Evolutionary conservation across 1,140 invertebrate species (phyloP).

Genomic region (Lepidostoma basale): DNA sequence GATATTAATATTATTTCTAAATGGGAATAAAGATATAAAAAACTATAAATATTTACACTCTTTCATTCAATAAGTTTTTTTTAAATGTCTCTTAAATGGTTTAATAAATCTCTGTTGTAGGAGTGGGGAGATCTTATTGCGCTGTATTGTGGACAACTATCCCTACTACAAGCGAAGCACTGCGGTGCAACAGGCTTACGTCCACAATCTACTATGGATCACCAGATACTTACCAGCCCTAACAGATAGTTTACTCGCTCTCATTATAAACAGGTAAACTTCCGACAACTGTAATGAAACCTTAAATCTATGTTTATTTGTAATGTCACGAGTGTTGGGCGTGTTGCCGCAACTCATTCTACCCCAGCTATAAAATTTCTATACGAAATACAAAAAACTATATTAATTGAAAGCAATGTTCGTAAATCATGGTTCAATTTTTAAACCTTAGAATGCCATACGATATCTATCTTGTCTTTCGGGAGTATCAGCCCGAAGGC

Average conservation of each 20-base stretch:
- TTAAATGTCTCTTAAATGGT: background rate
- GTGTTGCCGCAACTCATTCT: too few relatives aligned
- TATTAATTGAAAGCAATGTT: too few relatives aligned
- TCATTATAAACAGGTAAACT: slow-evolving; percentile 56
- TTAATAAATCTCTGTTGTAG: slow-evolving; percentile 49
- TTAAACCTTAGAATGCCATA: too few relatives aligned
- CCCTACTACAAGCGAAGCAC: slow-evolving; percentile 58
- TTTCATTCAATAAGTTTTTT: background rate
- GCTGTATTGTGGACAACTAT: slow-evolving; percentile 54
- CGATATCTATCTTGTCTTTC: too few relatives aligned
- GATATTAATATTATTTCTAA: too few relatives aligned
- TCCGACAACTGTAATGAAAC: too few relatives aligned
- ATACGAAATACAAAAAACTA: background rate
- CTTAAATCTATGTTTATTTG: too few relatives aligned
- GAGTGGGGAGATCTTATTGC: slow-evolving; percentile 55
- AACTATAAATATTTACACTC: background rate
- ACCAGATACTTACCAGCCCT: slow-evolving; percentile 57
- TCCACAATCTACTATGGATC: slow-evolving; percentile 60
- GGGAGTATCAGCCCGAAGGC: too few relatives aligned
- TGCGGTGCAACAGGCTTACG: slow-evolving; percentile 53
- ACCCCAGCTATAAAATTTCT: too few relatives aligned
- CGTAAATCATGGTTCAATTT: too few relatives aligned
- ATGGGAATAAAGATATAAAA: too few relatives aligned
- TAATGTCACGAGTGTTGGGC: too few relatives aligned
- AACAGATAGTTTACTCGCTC: slow-evolving; percentile 54